Evolutionary conservation across 1,140 invertebrate species (phyloP).

Genomic region (Temnothorax curvispinosus): DNA sequence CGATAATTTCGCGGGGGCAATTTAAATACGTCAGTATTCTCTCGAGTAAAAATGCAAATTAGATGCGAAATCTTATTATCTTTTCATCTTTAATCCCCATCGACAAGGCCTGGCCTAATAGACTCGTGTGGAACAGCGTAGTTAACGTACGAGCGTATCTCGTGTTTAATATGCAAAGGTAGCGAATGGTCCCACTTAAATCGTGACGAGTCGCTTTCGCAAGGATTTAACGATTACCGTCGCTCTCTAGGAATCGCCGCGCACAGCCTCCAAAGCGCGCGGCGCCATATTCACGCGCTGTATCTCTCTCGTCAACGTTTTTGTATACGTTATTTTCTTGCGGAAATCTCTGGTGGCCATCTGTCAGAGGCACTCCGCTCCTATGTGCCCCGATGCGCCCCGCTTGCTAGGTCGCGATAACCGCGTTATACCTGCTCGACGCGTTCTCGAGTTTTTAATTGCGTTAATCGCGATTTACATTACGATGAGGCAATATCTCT

Average conservation of each 20-base stretch:
- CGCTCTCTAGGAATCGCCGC: constrained; percentile 20
- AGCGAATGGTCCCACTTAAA: constrained; percentile 9
- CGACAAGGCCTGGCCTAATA: background rate
- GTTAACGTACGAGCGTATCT: background rate
- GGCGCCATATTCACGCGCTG: constrained; percentile 30
- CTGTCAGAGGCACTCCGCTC: constrained; percentile 58
- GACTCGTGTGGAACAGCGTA: background rate
- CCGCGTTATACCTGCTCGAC: constrained; percentile 67
- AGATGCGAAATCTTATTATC: background rate
- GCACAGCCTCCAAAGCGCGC: background rate
- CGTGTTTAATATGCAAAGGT: constrained; percentile 34
- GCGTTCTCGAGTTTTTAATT: constrained; percentile 63
- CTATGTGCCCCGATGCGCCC: constrained; percentile 55
- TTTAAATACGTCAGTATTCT: background rate
- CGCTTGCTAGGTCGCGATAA: constrained; percentile 41
- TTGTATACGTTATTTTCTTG: constrained; percentile 55
- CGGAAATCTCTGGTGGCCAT: constrained; percentile 62
- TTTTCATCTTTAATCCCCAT: constrained; percentile 13
- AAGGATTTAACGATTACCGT: constrained; percentile 35
- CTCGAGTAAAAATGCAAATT: background rate
- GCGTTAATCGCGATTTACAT: constrained; percentile 56
- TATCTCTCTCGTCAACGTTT: constrained; percentile 51
- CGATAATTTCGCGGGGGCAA: background rate
- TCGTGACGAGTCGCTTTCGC: constrained; percentile 43
- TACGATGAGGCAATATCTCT: constrained; percentile 56